phyloP scores from a whole-genome alignment of 1,140 invertebrate genomes.

The Procambarus virginalis region DNA sequence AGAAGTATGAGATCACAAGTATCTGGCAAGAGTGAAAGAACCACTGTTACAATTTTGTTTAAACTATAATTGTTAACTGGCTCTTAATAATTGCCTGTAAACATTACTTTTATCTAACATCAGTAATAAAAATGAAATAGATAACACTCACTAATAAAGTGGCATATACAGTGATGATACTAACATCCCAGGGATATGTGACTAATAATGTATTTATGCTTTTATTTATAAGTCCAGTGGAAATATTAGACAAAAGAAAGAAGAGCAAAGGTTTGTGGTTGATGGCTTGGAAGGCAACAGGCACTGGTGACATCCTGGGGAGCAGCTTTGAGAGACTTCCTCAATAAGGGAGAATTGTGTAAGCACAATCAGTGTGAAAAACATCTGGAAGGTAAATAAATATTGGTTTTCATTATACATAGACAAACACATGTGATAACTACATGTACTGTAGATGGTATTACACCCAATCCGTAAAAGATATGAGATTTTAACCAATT shows the following conservation, averaged over 20 bases:
- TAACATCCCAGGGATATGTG: conserved; percentile 27
- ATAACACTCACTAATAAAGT: background rate
- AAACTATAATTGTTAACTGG: background rate
- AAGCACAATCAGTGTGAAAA: conserved; percentile 6
- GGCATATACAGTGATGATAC: conserved; percentile 21
- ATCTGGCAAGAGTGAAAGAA: no score
- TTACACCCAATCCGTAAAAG: no score
- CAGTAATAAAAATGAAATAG: conserved; percentile 13
- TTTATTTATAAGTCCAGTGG: conserved; percentile 51
- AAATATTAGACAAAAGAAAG: conserved; percentile 44
- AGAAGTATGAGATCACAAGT: no score
- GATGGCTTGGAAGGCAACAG: conserved; percentile 25
- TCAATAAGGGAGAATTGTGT: conserved; percentile 30
- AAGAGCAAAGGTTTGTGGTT: conserved; percentile 31
- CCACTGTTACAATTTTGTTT: no score
- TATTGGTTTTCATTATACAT: no score
- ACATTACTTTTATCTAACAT: background rate
- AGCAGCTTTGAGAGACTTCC: background rate
- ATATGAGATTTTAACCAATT: no score
- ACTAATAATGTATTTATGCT: conserved; percentile 37
- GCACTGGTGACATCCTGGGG: conserved; percentile 13
- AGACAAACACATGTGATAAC: no score
- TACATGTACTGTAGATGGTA: no score
- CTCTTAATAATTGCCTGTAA: background rate
- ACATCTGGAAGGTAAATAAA: conserved; percentile 15